phyloP scores from a whole-genome alignment of 2,797 vertebrate species.

The Chaunax sp. region DNA sequence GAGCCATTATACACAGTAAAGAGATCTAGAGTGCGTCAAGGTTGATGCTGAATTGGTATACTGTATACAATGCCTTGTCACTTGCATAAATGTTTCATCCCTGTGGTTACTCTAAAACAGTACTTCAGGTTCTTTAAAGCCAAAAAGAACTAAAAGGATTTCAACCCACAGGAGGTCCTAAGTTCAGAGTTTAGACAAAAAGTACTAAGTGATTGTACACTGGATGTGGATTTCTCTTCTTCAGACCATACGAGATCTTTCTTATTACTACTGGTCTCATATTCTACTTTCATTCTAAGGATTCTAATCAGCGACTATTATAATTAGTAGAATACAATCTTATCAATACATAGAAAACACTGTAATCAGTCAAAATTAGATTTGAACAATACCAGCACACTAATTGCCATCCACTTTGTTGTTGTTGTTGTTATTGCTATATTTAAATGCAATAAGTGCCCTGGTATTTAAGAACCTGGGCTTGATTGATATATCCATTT shows the following conservation, averaged over 20 bases:
- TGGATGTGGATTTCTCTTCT: background rate
- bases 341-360: background rate
- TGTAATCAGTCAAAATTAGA: background rate
- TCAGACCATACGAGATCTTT: background rate
- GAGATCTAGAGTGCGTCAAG: conserved; percentile 52
- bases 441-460: background rate
- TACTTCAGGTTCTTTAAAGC: conserved; percentile 29
- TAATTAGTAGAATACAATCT: background rate
- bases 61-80: conserved; percentile 28
- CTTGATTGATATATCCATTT: background rate
- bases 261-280: too few relatives aligned
- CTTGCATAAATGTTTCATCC: conserved; percentile 44
- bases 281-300: background rate
- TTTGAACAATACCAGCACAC: background rate
- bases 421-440: too few relatives aligned
- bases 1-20: conserved; percentile 57
- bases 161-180: conserved; percentile 1
- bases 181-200: background rate
- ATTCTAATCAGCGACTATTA: background rate
- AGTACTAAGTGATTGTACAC: background rate
- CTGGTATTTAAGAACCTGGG: conserved; percentile 4
- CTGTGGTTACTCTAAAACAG: conserved; percentile 27
- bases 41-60: conserved; percentile 52
- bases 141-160: conserved; percentile 21
- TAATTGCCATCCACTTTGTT: background rate